Evolutionary conservation across 1,140 invertebrate species (phyloP).

Genomic region (Diachasmimorpha longicaudata): DNA sequence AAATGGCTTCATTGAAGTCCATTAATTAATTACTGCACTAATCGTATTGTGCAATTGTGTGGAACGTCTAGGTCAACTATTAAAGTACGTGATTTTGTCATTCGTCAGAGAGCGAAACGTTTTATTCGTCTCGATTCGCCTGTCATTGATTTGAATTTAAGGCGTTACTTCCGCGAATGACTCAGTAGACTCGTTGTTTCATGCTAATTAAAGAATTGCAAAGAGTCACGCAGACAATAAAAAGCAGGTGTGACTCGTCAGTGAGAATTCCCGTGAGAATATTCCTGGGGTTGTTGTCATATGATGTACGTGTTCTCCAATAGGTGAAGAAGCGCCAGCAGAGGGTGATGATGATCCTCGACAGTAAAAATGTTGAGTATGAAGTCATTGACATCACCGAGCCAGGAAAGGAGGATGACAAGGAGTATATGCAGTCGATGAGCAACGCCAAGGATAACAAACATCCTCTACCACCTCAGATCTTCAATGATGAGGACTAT

Average conservation of each 20-base stretch:
- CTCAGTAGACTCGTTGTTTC: no score
- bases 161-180: no score
- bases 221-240: background rate
- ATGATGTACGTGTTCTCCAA: no score
- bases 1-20: no score
- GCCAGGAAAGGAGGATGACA: conserved; percentile 84
- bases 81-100: conserved; percentile 5
- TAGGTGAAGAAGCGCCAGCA: conserved; percentile 95
- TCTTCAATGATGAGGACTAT: conserved; percentile 92
- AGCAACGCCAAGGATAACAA: conserved; percentile 78
- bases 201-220: no score
- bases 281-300: no score
- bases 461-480: conserved; percentile 86
- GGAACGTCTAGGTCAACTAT: background rate
- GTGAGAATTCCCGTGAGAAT: no score
- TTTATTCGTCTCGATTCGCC: background rate
- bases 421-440: conserved; percentile 92
- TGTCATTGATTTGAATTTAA: conserved; percentile 1
- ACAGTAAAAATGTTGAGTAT: conserved; percentile 87
- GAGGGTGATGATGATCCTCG: conserved; percentile 88
- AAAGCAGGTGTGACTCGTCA: background rate
- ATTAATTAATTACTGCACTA: background rate
- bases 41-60: background rate
- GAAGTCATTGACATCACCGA: conserved; percentile 92
- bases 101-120: background rate